Evolutionary conservation across 2,888 invertebrate genomes (phyloP), one percentile per base, ranked within the genome.

Genomic region (Agrotis clavis): DNA sequence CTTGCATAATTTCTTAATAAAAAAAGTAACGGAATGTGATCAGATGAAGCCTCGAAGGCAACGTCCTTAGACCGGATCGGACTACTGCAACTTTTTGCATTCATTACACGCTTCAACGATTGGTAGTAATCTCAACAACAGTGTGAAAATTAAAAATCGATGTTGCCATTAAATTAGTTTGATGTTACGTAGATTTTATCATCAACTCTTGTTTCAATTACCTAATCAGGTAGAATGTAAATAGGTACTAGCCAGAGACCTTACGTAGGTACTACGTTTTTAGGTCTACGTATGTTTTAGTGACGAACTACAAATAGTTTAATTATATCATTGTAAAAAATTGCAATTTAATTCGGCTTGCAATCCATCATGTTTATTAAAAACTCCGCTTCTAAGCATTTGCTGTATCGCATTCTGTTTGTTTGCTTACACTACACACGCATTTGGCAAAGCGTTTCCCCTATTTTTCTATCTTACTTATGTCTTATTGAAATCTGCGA

Each of bases 1-100:
- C 82, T 83, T 83, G 81, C 83, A 80, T 82, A 82, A 82, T 74
- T 77, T 74, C 61, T 54, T 71, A 77, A 82, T 83, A 83, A 77
- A 73, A 75, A 72, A 77, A 63, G 18, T 69, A 74, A 69, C 69
- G 82, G 82, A 82, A 78, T 78, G 73, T 63, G 59, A 56, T 61
- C 53, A 63, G 53, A 73, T 66, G 50, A 81, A 78, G 78, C 62
- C 82, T 60, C 63, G 57, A 81, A 78, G 82, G 62, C 79, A 79
- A 82, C n/a, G 82, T 79, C 82, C 82, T 79, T 66, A 68, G 16
- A 68, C 68, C 54, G 73, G 73, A 45, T 45, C 25, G 45, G 18
- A 13, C 30, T 19, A 59, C 21, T 79, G 82, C 79, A 79, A 56
- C 48, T 61, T 73, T 77, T 79, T 82, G 82, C 79, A 73, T 78